Evolutionary conservation across 2,113 vertebrate genomes (phyloP).

Genomic region (Fregata magnificens): DNA sequence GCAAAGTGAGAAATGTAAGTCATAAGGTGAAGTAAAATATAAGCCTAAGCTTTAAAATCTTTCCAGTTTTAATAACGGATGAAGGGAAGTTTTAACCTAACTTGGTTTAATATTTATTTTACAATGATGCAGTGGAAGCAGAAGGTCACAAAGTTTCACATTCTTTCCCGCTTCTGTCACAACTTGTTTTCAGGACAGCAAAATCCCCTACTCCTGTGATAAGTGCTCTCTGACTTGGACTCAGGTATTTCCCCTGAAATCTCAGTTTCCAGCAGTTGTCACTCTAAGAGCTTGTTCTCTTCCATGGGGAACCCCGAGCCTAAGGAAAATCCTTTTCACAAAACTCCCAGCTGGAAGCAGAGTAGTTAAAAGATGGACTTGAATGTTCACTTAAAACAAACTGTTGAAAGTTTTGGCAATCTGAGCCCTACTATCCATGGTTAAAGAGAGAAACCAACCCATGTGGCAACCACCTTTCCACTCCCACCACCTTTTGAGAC

Average conservation of each 20-base stretch:
- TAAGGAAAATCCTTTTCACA: neutral
- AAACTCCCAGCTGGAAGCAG: neutral
- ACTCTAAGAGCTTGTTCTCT: neutral
- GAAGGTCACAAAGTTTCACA: conserved; percentile 52
- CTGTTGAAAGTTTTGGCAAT: neutral
- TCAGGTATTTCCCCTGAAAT: conserved; percentile 9
- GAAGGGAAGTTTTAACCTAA: neutral
- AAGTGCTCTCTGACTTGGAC: neutral
- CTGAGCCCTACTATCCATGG: neutral
- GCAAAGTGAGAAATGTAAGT: neutral
- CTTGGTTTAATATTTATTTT: conserved; percentile 1
- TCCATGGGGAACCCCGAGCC: neutral
- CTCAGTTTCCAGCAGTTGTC: neutral
- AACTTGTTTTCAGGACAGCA: conserved; percentile 21
- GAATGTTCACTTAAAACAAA: neutral
- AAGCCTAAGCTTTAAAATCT: neutral
- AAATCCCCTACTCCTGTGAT: conserved; percentile 14
- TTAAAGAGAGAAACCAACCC: neutral
- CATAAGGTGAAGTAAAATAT: neutral
- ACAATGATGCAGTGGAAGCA: neutral
- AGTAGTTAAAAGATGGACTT: neutral
- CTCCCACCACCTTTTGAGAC: neutral
- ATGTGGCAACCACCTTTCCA: neutral
- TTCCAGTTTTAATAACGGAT: neutral
- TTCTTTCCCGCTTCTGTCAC: conserved; percentile 45